These are phyloP conservation scores for Plecotus auritus DNA, from an alignment of 2,113 vertebrate genomes.

Conservation along the genomic window DNA sequence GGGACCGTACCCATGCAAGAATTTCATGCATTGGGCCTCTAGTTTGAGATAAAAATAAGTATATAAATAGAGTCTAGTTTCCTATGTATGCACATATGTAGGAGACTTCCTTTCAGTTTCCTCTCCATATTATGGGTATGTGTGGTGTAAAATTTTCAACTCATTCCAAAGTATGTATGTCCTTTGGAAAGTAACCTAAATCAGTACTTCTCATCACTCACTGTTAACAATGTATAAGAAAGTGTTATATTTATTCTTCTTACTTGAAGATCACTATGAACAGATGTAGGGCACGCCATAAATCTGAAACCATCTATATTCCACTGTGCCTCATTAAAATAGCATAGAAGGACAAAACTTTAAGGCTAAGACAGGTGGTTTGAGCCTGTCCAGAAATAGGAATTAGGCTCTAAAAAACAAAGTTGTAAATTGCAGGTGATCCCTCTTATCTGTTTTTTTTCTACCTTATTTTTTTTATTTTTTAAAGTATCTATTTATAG, in stretches of 20 bases:
- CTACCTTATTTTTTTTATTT: neutral
- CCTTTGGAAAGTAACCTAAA: neutral
- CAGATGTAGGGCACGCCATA: neutral
- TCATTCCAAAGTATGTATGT: neutral
- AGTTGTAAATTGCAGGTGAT: neutral
- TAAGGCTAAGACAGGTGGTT: neutral
- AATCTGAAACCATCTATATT: neutral
- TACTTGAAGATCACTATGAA: slow-evolving; percentile 16
- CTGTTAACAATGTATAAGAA: neutral
- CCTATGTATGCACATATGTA: neutral
- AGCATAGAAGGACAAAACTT: neutral
- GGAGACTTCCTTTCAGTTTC: neutral
- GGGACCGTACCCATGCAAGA: no score
- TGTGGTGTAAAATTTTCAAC: neutral
- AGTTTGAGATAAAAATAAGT: neutral
- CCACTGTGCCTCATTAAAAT: neutral
- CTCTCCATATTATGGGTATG: neutral
- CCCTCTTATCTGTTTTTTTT: neutral
- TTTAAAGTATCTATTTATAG: neutral
- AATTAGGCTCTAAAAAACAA: neutral
- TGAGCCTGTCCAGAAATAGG: slow-evolving; percentile 1
- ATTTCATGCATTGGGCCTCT: no score
- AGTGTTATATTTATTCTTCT: slow-evolving; percentile 11
- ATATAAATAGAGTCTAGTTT: neutral
- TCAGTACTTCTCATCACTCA: neutral